Conservation (phyloP, 2,888 invertebrate species). For the Drosophila macrospina region DNA sequence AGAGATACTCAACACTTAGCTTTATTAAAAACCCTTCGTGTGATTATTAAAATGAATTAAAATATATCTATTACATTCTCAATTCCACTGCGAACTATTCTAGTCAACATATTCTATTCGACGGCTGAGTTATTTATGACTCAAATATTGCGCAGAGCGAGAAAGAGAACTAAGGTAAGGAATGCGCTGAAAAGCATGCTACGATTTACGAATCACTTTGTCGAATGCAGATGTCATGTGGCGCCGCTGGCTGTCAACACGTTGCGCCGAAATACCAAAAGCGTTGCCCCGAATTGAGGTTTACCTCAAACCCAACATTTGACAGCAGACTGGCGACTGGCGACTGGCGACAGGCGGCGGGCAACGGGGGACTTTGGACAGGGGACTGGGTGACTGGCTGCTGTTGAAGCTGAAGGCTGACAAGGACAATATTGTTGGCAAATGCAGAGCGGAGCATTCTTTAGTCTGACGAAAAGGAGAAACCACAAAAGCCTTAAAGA, state of each 20-base stretch:
- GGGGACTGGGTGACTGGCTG: background rate
- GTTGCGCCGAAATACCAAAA: slow-evolving; percentile 38
- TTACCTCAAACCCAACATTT: slow-evolving; percentile 49
- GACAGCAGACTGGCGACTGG: slow-evolving; percentile 39
- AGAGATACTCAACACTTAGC: no score
- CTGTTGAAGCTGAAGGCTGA: slow-evolving; percentile 11
- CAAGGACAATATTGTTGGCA: slow-evolving; percentile 4
- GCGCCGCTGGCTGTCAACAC: slow-evolving; percentile 49
- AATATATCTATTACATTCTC: no score
- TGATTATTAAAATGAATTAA: no score
- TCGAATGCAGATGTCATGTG: slow-evolving; percentile 56
- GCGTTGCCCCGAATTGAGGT: slow-evolving; percentile 48
- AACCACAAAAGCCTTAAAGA: slow-evolving; percentile 30
- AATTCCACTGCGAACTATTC: background rate
- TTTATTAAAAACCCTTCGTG: no score
- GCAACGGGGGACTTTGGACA: background rate
- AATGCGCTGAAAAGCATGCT: slow-evolving; percentile 37
- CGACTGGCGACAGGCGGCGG: background rate
- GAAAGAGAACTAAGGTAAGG: background rate
- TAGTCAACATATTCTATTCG: background rate
- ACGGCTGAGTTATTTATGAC: background rate
- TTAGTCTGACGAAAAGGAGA: background rate
- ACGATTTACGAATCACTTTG: slow-evolving; percentile 53
- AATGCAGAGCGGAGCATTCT: slow-evolving; percentile 12
- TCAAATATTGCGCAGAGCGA: background rate